Base-by-base conservation (phyloP, 1,140 invertebrate genomes). In the Heliconius hewitsoni region DNA sequence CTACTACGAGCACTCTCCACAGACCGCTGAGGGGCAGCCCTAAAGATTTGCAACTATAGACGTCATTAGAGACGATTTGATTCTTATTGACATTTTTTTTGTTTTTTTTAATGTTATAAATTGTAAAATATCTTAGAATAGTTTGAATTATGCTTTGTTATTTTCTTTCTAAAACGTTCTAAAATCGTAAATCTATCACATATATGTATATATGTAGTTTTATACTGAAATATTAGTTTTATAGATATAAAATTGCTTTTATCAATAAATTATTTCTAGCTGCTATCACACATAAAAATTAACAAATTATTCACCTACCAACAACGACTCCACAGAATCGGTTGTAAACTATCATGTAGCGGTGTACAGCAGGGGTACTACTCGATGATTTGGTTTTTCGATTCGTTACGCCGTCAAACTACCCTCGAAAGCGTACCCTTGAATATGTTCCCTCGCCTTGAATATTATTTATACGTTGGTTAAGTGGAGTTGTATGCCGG, bases 351-450 rank as follows among this genome's bases (percentile, higher is more conserved):
- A 94, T 93, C 93, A 93, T 91, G 90, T 91, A 93, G 88, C 90
- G 88, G 89, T 87, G 88, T 90, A 87, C 88, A 87, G 86, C 90
- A 93, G 93, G 93, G 93, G 93, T 91, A 91, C 91, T 89, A 93
- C 93, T 94, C 92, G 92, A 94, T 94, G 93, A 94, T 94, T 94
- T 94, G 93, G 93, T 94, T 94, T 94, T 93, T 92, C 93, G 93
- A 94, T 94, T 94, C 93, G 93, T 94, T 94, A 94, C 92, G 93
- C 93, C 87, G 92, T 91, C 93, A 93, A 94, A 93, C 92, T 93
- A 94, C 93, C 92, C 93, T 92, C 89, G 88, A 88, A 84, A 85
- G 84, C 85, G 87, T 90, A 91, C 91, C 92, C 91, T 91, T 91
- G 90, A 93, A 92, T 92, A 91, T 91, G 93, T 92, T 92, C 93